A percentile compares a stretch with the other conserved stretches of the same genome.
Conservation (phyloP, 2,888 invertebrate genomes). For the Herminia tarsipennalis region DNA sequence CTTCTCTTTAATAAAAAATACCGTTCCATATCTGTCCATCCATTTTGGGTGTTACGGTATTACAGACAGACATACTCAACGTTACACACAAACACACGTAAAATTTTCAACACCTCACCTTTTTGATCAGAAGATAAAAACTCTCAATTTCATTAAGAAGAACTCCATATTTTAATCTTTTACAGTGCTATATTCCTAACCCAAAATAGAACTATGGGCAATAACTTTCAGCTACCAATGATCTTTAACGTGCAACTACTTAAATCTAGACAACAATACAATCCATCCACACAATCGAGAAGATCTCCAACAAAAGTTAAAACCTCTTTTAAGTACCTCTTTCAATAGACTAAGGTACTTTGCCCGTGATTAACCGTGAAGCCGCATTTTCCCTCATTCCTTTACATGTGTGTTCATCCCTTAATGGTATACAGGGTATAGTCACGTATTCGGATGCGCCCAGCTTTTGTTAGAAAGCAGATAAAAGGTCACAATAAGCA, state of each 20-base stretch:
- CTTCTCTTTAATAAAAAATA: too few species aligned
- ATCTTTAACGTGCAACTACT: background rate
- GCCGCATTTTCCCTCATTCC: background rate
- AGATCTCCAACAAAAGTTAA: background rate
- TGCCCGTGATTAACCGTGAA: conserved; percentile 1
- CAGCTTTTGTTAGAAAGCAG: conserved; percentile 28
- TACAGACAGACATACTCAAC: too few species aligned
- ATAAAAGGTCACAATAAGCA: conserved; percentile 42
- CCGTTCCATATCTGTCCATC: too few species aligned
- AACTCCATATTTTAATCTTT: too few species aligned
- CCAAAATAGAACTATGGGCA: too few species aligned
- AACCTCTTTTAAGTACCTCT: background rate
- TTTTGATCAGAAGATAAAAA: too few species aligned
- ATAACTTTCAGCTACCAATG: too few species aligned
- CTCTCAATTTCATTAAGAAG: too few species aligned
- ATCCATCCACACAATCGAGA: background rate
- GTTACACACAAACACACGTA: too few species aligned
- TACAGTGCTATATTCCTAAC: too few species aligned
- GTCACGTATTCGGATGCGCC: conserved; percentile 13
- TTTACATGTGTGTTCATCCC: conserved; percentile 1
- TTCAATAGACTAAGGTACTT: background rate
- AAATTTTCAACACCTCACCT: too few species aligned
- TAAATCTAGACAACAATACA: background rate
- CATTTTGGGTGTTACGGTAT: too few species aligned
- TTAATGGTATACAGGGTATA: conserved; percentile 8